Base-by-base conservation (phyloP, 1,140 invertebrate species). In the Drosophila cardini region DNA sequence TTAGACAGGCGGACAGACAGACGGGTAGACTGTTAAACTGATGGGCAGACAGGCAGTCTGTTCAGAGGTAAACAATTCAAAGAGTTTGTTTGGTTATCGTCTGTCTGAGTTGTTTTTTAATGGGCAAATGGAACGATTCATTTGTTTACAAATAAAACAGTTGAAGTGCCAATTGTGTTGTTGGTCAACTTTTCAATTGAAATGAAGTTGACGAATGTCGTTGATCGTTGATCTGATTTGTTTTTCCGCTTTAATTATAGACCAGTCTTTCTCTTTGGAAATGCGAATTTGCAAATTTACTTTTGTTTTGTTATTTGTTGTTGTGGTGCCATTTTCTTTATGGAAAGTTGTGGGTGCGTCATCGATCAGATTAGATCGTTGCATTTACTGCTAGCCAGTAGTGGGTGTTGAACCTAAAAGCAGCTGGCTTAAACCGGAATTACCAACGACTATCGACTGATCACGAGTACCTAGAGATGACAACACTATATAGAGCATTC, bases 121-220 rank as follows among this genome's bases (percentile, higher is more conserved):
- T 79, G 67, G 76, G 52, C 62, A 43, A 80, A 52, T 60, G 50
- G 78, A 53, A 53, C 45, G 26, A 57, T 32, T 69, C 42, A 73
- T 85, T 82, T 86, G 82, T 87, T 87, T 87, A 64, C 72, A 46
- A 76, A 76, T 76, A 75, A 86, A 86, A 83, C 76, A 69, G 53
- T 87, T 79, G 76, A 65, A 42, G 26, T 58, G 78, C 58, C 67
- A 72, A 67, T 80, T 72, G 74, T 72, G 70, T 40, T 55, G 36
- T 52, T 67, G 53, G 38, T 45, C 50, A 76, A 50, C 60, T 61
- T 63, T 55, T 73, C 18, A 72, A 57, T 72, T 72, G 16, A 60
- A 63, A 67, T 75, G 26, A 43, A 62, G 36, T 63, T 65, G 45
- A 46, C 18, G 9, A 42, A 18, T 13, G 55, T 32, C 16, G 32